These are phyloP conservation scores for Cliona cf. orientalis DNA, from an alignment of 37 sponge, comb jelly and placozoan species.

Conservation along the genomic window DNA sequence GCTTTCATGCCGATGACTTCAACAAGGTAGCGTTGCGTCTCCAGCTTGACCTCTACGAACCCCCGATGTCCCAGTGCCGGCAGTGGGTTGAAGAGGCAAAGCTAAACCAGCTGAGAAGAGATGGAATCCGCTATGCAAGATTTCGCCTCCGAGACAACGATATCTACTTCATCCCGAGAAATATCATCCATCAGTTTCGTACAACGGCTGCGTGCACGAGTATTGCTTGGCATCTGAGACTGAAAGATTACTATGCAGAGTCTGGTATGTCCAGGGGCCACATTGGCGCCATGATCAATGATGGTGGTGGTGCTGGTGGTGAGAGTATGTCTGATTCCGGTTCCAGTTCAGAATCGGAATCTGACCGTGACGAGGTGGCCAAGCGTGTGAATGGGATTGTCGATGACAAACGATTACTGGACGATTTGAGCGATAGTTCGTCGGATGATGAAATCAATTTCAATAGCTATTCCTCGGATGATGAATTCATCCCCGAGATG, in stretches of 20 bases:
- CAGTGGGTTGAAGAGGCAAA: conserved; percentile 98
- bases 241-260: conserved; percentile 44
- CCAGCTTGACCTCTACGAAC: conserved; percentile 92
- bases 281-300: neutral
- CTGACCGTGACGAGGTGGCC: neutral
- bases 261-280: too few relatives aligned
- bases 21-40: conserved; percentile 69
- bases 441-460: conserved; percentile 17
- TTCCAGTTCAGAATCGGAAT: conserved; percentile 16
- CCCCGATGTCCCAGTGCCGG: conserved; percentile 92
- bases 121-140: conserved; percentile 81
- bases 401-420: too few relatives aligned
- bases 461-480: conserved; percentile 54
- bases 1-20: conserved; percentile 91
- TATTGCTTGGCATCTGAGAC: conserved; percentile 96
- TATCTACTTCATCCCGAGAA: conserved; percentile 97
- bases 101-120: conserved; percentile 86
- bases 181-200: conserved; percentile 95
- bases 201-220: conserved; percentile 90
- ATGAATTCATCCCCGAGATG: conserved; percentile 40
- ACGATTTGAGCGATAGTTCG: neutral
- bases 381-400: too few relatives aligned
- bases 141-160: conserved; percentile 85
- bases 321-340: conserved; percentile 11
- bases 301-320: neutral